phyloP scores from a whole-genome alignment of 1,140 invertebrate species.

The Bombus impatiens region DNA sequence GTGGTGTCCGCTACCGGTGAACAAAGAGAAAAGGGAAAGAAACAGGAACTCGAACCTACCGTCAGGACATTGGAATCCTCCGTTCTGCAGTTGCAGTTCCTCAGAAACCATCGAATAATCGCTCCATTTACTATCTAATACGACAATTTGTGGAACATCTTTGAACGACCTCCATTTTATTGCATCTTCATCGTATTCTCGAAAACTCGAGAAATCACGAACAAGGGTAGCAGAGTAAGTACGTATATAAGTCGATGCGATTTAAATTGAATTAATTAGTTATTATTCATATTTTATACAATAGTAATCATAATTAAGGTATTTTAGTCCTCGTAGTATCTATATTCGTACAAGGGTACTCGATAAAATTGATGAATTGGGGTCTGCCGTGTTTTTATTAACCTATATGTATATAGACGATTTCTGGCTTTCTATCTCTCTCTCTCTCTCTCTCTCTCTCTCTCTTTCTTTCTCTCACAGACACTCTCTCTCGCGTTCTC shows the following conservation, averaged over 20 bases:
- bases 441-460: conserved; percentile 40
- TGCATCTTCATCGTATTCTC: too few species aligned
- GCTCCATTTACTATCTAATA: neutral
- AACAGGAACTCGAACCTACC: conserved; percentile 55
- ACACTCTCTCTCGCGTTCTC: conserved; percentile 35
- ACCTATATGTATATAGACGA: conserved; percentile 69
- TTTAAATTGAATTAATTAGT: conserved; percentile 81
- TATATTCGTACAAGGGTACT: conserved; percentile 78
- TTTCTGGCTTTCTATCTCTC: conserved; percentile 54
- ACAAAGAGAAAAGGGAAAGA: conserved; percentile 63
- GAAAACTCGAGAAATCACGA: neutral
- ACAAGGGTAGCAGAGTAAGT: neutral
- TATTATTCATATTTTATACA: conserved; percentile 82
- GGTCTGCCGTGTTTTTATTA: conserved; percentile 62
- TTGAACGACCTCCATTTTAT: neutral
- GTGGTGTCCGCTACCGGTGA: conserved; percentile 67
- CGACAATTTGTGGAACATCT: conserved; percentile 7
- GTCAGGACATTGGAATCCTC: conserved; percentile 48
- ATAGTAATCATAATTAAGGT: conserved; percentile 82
- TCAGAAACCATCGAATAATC: conserved; percentile 51
- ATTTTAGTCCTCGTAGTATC: conserved; percentile 80
- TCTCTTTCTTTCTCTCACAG: neutral
- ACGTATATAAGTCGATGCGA: neutral
- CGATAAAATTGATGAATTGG: conserved; percentile 73
- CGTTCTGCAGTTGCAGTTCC: conserved; percentile 34